These are phyloP conservation scores for Aurelia aurita complex sp. Pacific DNA, from an alignment of 30 jellyfish, hydroid and myxozoan genomes.

Conservation along the genomic window DNA sequence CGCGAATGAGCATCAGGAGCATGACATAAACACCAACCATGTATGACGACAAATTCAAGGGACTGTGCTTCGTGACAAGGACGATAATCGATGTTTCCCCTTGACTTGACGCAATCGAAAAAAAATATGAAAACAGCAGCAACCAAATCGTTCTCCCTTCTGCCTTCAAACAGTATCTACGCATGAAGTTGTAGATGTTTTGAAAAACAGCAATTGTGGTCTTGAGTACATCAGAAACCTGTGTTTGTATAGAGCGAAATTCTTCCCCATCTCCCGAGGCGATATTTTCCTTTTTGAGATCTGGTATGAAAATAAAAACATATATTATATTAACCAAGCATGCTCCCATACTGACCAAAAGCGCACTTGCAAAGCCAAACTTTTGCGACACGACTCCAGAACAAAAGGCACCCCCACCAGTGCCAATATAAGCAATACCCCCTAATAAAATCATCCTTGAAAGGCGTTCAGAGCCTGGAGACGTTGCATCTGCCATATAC, in stretches of 20 bases:
- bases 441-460: conserved; percentile 15
- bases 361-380: conserved; percentile 10
- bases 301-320: background rate
- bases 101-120: background rate
- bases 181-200: background rate
- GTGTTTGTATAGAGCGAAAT: background rate
- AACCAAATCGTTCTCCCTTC: conserved; percentile 6
- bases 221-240: background rate
- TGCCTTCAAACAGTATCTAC: background rate
- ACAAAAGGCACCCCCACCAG: conserved; percentile 6
- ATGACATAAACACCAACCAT: conserved; percentile 4
- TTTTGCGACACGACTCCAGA: conserved; percentile 11
- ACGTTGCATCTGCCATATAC: conserved; percentile 18
- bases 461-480: conserved; percentile 1
- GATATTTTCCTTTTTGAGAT: background rate
- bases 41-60: conserved; percentile 9
- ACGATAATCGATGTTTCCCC: conserved; percentile 13
- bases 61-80: conserved; percentile 9
- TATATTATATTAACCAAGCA: background rate
- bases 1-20: conserved; percentile 3
- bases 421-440: background rate
- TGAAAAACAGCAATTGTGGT: background rate
- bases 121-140: conserved; percentile 2
- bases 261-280: background rate
- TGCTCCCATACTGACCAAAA: background rate